Conservation (phyloP, 92 coral and sea anemone species). For the Porites rus region DNA sequence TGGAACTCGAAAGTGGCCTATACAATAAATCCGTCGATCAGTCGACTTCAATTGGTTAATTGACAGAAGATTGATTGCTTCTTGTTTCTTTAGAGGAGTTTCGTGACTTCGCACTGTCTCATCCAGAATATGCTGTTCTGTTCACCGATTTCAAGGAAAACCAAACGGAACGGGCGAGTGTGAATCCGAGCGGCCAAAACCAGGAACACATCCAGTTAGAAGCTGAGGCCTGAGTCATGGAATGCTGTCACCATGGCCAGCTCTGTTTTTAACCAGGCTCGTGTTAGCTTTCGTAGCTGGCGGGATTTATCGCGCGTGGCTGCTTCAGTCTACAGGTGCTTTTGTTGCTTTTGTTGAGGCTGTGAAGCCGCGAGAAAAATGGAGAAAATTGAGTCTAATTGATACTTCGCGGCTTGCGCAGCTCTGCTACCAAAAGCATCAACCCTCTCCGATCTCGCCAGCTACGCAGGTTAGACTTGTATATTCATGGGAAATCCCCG, state of each 20-base stretch:
- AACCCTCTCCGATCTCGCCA: too few relatives aligned
- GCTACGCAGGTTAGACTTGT: too few relatives aligned
- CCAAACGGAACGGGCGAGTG: slow-evolving; percentile 10
- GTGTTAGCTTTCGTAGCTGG: too few relatives aligned
- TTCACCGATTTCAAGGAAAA: slow-evolving; percentile 55
- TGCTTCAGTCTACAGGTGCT: too few relatives aligned
- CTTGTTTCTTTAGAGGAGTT: slow-evolving; percentile 70
- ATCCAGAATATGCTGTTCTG: slow-evolving; percentile 80
- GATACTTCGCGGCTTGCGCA: too few relatives aligned
- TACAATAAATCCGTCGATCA: neutral
- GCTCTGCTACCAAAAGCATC: too few relatives aligned
- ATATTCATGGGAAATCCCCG: too few relatives aligned
- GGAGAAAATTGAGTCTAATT: too few relatives aligned
- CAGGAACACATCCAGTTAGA: slow-evolving; percentile 10
- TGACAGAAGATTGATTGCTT: neutral
- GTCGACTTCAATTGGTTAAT: neutral
- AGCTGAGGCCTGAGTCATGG: slow-evolving; percentile 7
- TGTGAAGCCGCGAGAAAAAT: too few relatives aligned
- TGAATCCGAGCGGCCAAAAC: neutral
- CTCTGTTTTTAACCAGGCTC: neutral
- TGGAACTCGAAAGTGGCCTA: too few relatives aligned
- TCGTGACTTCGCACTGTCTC: slow-evolving; percentile 75
- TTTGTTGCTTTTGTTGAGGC: too few relatives aligned
- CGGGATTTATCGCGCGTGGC: too few relatives aligned
- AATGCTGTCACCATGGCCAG: neutral